A percentile compares a stretch with the other conserved stretches of the same genome.
These are phyloP conservation scores for Chloroclystis v-ata DNA, from an alignment of 2,888 invertebrate genomes.

Conservation along the genomic window DNA sequence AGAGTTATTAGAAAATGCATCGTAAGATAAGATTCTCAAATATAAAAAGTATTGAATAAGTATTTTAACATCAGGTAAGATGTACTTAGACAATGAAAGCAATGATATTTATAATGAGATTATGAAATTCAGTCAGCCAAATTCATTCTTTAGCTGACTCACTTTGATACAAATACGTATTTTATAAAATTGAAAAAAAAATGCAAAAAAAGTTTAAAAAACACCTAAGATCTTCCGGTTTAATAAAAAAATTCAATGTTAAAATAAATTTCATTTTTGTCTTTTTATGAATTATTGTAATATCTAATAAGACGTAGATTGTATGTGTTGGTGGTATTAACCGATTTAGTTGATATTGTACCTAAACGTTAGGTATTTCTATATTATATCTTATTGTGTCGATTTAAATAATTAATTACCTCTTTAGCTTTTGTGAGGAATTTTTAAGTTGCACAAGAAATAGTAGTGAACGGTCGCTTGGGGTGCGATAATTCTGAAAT, in stretches of 20 bases:
- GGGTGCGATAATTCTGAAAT: conserved; percentile 21
- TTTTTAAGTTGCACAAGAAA: conserved; percentile 73
- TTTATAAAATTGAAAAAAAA: conserved; percentile 65
- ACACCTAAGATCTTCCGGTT: conserved; percentile 73
- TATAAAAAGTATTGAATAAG: conserved; percentile 71
- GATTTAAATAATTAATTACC: conserved; percentile 69
- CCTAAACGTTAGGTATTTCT: conserved; percentile 72
- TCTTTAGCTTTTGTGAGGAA: conserved; percentile 75
- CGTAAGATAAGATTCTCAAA: conserved; percentile 73
- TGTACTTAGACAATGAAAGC: conserved; percentile 70
- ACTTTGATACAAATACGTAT: conserved; percentile 76
- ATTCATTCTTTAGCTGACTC: conserved; percentile 70
- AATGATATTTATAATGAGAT: conserved; percentile 74
- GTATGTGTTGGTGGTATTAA: conserved; percentile 72
- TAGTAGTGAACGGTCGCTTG: conserved; percentile 58
- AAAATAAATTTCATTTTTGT: conserved; percentile 63
- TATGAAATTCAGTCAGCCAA: conserved; percentile 62
- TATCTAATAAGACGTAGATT: conserved; percentile 67
- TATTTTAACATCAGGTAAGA: conserved; percentile 73
- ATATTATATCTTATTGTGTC: conserved; percentile 74
- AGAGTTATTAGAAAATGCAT: conserved; percentile 72
- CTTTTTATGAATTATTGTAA: conserved; percentile 70
- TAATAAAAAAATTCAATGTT: conserved; percentile 56
- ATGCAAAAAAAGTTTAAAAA: conserved; percentile 57
- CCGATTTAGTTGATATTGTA: conserved; percentile 74